Evolutionary conservation across 2,888 invertebrate genomes (phyloP), one percentile per base, ranked within the genome.

Genomic region (Anticlea derivata): DNA sequence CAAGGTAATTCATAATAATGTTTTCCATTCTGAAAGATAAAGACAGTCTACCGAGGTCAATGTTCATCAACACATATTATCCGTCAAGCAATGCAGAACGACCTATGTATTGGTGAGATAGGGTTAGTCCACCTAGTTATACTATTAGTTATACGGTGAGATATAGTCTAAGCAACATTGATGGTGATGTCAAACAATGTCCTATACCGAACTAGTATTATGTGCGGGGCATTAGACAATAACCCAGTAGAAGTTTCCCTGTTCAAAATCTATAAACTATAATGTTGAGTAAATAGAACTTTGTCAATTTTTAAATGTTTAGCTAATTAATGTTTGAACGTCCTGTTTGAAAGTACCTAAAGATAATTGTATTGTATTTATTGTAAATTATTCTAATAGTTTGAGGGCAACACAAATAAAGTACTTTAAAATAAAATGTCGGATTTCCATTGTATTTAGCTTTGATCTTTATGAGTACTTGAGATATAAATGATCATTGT

Each of bases 281-380:
- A 46, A 45, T 44, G 43, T 43, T 39, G 30, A 41, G 22, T 50
- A 58, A 65, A 63, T 63, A 60, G 62, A 58, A 83, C 79, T 78
- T 83, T 83, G 88, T 87, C 88, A 89, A 89, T 88, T 89, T 86
- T 77, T 79, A 84, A 86, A 86, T 81, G 73, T 85, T 81, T 87
- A 87, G 79, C 85, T 77, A 80, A 73, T 67, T 68, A 70, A 78
- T 74, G 80, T 82, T 69, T 67, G 68, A 73, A 73, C 70, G 78
- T 85, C 78, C 78, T 84, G 80, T 83, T 82, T 73, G 71, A 68
- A 17, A 3, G 17, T 3, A 58, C 79, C 65, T 81, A 83, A 79
- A 75, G 78, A 75, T 80, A 78, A 75, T 73, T 34, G 68, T 75
- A 78, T 69, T 71, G 66, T 77, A 85, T 84, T 84, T 85, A 83